Evolutionary conservation across 2,113 vertebrate genomes (phyloP).

Genomic region (Corythaixoides concolor): DNA sequence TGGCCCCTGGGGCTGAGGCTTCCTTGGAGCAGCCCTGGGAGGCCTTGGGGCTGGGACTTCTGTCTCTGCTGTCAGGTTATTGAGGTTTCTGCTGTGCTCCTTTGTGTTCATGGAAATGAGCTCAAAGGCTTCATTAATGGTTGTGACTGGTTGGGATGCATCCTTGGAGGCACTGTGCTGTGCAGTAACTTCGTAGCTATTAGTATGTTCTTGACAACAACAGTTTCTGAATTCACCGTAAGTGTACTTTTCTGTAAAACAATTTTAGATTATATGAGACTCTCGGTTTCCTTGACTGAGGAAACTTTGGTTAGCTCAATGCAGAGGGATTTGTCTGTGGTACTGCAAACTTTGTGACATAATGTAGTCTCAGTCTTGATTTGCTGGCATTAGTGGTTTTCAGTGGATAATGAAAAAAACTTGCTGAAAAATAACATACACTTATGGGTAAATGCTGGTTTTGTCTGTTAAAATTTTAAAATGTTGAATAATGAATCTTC

Average conservation of each 20-base stretch:
- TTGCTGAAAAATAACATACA: background rate
- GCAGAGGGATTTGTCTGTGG: background rate
- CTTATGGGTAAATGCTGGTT: background rate
- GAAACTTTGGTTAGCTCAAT: background rate
- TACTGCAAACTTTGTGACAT: background rate
- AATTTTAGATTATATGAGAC: background rate
- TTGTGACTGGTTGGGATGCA: background rate
- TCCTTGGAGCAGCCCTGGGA: background rate
- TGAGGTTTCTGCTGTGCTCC: background rate
- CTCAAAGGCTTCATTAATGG: background rate
- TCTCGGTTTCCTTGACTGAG: background rate
- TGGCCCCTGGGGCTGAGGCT: background rate
- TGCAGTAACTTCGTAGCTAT: background rate
- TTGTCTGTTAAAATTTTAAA: background rate
- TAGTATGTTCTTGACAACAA: background rate
- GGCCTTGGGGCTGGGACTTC: accelerated
- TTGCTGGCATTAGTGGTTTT: background rate
- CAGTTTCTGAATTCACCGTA: background rate
- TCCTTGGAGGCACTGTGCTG: background rate
- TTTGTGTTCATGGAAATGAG: background rate
- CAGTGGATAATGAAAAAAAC: background rate
- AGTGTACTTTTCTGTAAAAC: background rate
- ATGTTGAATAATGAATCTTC: background rate
- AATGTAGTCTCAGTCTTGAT: background rate
- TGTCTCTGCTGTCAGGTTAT: background rate